Conservation (phyloP, 2,113 vertebrate species). For the Petaurus breviceps region DNA sequence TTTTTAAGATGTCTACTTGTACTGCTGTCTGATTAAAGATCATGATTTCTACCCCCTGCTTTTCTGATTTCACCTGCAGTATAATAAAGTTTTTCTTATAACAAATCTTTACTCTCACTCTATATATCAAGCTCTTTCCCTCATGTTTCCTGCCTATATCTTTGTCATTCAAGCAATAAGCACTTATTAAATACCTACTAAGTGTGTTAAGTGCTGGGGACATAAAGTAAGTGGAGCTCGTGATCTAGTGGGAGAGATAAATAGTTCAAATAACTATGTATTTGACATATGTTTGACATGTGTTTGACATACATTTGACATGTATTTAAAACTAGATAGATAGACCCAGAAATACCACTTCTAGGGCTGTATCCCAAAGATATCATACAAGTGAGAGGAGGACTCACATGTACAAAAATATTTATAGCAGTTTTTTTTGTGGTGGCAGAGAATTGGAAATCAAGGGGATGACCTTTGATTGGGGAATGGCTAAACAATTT, state of each 20-base stretch:
- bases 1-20: neutral
- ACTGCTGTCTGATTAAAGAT: neutral
- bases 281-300: too few species aligned
- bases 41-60: neutral
- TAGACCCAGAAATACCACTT: too few species aligned
- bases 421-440: too few species aligned
- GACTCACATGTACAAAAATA: too few species aligned
- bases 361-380: too few species aligned
- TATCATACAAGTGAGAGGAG: too few species aligned
- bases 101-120: neutral
- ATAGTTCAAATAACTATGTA: neutral
- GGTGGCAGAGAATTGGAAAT: too few species aligned
- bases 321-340: too few species aligned
- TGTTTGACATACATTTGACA: too few species aligned
- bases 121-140: neutral
- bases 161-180: neutral
- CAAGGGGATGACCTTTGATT: too few species aligned
- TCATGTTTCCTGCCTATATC: neutral
- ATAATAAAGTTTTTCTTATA: neutral
- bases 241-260: neutral
- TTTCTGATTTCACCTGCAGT: neutral
- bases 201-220: neutral
- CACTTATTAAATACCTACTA: neutral
- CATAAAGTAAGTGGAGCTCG: neutral
- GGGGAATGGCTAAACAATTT: too few species aligned